These are phyloP conservation scores for Anarhynchus alexandrinus DNA, from an alignment of 2,113 vertebrate species.

Conservation along the genomic window DNA sequence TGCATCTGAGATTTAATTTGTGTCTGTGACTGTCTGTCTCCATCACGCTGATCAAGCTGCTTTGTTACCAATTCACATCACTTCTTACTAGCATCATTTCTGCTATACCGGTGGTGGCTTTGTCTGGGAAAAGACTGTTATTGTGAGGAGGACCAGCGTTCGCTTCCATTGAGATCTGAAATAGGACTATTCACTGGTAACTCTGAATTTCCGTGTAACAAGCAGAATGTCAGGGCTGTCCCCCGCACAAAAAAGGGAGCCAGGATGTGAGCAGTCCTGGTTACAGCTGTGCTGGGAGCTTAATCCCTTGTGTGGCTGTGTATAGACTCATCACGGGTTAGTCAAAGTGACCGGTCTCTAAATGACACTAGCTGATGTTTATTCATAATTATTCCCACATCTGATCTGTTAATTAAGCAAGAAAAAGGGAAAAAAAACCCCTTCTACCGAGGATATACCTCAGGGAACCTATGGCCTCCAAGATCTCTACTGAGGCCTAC, in stretches of 20 bases:
- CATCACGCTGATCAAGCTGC: neutral
- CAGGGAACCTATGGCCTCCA: neutral
- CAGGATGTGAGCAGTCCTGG: neutral
- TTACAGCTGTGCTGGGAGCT: neutral
- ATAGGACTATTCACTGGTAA: neutral
- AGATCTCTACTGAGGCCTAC: neutral
- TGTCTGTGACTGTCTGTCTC: neutral
- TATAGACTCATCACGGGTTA: neutral
- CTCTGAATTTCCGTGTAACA: neutral
- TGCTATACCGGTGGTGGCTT: neutral
- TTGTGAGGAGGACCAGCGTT: neutral
- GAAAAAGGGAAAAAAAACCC: neutral
- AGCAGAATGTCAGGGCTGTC: neutral
- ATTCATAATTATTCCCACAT: conserved; percentile 6
- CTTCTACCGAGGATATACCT: neutral
- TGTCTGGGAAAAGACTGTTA: neutral
- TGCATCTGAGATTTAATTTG: neutral
- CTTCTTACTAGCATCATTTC: neutral
- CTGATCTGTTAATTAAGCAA: conserved; percentile 34
- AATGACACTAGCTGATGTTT: conserved; percentile 19
- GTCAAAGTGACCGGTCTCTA: neutral
- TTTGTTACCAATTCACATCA: conserved; percentile 34
- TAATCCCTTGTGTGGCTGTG: neutral
- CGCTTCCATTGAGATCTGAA: neutral
- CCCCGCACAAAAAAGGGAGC: neutral